Base-by-base conservation (phyloP, 2,888 invertebrate species). In the Liopterus haemorrhoidalis region DNA sequence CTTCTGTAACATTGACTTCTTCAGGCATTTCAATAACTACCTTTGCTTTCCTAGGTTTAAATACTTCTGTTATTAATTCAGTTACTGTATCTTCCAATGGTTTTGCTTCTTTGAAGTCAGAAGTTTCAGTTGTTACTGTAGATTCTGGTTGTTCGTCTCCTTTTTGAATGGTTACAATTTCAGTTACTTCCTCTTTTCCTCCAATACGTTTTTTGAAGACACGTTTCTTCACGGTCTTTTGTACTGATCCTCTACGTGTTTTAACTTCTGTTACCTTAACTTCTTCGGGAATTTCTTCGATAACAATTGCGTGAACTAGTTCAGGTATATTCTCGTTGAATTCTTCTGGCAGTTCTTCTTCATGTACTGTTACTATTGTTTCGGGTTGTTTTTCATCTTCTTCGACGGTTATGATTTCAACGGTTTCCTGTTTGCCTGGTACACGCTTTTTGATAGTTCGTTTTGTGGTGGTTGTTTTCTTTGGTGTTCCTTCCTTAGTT, bases 71-170 rank as follows among this genome's bases (percentile, higher is more conserved):
- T n/a, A n/a, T n/a, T n/a, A n/a, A n/a, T n/a, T n/a, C n/a, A n/a
- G n/a, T n/a, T n/a, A 57, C 56, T 6, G 53, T 21, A 49, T 48
- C 54, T 52, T 48, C 53, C 16, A 53, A 35, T 56, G 54, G 47
- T 61, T 39, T 49, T 18, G 48, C 39, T 22, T 50, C 54, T 27
- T 55, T 51, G 2, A 55, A 50, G 43, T 56, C 47, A 44, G 56
- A 47, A 16, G 58, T 54, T 11, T 18, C 16, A 3, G 36, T 35
- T 27, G 49, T 41, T 51, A 70, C 65, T 28, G 66, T 54, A 31
- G 67, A 59, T 55, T 68, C 57, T 54, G 72, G 61, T 62, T 67
- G 56, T 54, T 64, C 67, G 30, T 70, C 67, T 44, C 67, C 67
- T 50, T 69, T 70, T 52, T 70, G 67, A 24, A 61, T 53, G 0